Evolutionary conservation across 2,797 vertebrate species (phyloP), one percentile per base, ranked within the genome.

Genomic region (Pseudomugil gertrudae): DNA sequence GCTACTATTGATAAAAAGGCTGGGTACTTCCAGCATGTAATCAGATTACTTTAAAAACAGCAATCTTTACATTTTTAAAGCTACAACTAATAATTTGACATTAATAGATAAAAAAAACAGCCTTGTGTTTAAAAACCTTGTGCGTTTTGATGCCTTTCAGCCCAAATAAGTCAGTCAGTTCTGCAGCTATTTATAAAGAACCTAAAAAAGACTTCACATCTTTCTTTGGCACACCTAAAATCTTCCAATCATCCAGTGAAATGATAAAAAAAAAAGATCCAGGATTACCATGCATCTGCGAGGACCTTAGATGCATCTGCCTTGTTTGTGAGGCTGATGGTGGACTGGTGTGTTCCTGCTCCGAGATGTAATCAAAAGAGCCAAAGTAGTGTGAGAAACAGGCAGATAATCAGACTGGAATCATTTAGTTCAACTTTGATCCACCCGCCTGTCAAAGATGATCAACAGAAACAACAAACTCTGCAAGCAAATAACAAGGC

Each of bases 341-440:
- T 71, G 57, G 70, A 24, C 48, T 26, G 27, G 43, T 32, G 40
- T 48, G 66, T 74, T 57, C 56, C 74, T 74, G 75, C 76, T 61
- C 61, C 78, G 54, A 69, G 40, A 61, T 60, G 63, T 64, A 50
- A 83, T 87, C 85, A 89, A 86, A 87, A 61, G 78, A 79, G 69
- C 78, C 65, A 57, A 74, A 80, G 75, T 71, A 80, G 77, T 86
- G 89, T 86, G 85, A 88, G 89, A 87, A 89, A 89, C 90, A 78
- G 86, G 85, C 88, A 91, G 81, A 92, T 92, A 92, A 92, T 93
- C 91, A 93, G 89, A 85, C 90, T 87, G 87, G 87, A 90, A 93
- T 93, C 90, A 93, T 92, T 94, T 92, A 92, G 86, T 89, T 82
- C 70, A 85, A 88, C 91, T 93, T 92, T 92, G 92, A 93, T 93